phyloP scores from a whole-genome alignment of 2,113 vertebrate genomes.

The Rhombomys opimus region DNA sequence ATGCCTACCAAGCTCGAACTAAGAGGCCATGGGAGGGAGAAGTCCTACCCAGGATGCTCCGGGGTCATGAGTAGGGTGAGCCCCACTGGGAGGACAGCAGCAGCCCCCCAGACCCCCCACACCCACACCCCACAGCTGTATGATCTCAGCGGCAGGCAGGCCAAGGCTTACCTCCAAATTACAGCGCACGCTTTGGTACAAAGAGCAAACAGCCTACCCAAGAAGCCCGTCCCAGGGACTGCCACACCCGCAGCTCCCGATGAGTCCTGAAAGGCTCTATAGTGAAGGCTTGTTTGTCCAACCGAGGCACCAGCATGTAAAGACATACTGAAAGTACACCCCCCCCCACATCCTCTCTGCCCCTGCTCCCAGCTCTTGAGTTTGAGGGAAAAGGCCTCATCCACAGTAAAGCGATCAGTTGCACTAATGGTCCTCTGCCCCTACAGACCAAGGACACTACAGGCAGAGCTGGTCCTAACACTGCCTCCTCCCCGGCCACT shows the following conservation, averaged over 20 bases:
- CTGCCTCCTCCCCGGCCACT: background rate
- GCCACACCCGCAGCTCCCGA: background rate
- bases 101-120: rapidly evolving
- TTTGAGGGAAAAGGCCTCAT: background rate
- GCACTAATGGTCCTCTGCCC: background rate
- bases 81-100: background rate
- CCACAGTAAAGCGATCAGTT: background rate
- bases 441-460: background rate
- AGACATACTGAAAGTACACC: background rate
- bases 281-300: background rate
- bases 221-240: background rate
- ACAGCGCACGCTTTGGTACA: background rate
- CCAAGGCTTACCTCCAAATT: background rate
- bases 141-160: background rate
- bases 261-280: background rate
- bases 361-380: background rate
- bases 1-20: background rate
- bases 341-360: background rate
- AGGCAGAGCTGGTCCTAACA: background rate
- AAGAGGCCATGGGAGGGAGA: background rate
- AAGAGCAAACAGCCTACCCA: background rate
- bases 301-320: background rate
- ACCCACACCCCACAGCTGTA: background rate
- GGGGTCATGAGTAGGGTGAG: background rate
- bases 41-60: background rate